phyloP scores from a whole-genome alignment of 1,140 invertebrate genomes.

The Tetramorium parvispinum region DNA sequence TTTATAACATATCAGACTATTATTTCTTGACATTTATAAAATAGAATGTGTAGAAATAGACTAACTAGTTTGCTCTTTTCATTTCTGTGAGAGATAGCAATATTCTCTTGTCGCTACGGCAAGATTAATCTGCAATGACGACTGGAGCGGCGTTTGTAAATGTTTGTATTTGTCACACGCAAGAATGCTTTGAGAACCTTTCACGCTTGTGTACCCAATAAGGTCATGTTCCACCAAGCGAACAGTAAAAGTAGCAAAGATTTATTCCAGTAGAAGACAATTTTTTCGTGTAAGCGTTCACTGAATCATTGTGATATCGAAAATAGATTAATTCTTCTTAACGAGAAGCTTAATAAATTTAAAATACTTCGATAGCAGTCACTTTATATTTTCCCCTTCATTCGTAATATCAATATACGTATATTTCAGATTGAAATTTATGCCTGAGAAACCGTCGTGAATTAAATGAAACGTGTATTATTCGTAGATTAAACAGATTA shows the following conservation, averaged over 20 bases:
- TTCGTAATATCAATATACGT: neutral
- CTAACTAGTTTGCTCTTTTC: constrained; percentile 31
- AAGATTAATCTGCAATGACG: constrained; percentile 70
- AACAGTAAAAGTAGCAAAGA: constrained; percentile 47
- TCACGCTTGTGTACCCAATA: constrained; percentile 53
- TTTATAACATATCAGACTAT: neutral
- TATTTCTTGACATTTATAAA: neutral
- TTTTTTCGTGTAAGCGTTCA: constrained; percentile 1
- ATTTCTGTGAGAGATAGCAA: constrained; percentile 30
- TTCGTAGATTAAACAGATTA: neutral
- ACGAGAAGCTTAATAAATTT: neutral
- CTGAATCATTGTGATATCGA: constrained; percentile 1
- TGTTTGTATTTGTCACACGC: constrained; percentile 81
- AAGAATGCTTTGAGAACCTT: constrained; percentile 72
- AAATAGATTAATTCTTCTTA: neutral
- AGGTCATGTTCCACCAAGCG: constrained; percentile 45
- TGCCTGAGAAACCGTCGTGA: neutral
- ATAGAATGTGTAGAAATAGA: neutral
- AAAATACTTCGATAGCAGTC: neutral
- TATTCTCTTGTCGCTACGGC: constrained; percentile 47
- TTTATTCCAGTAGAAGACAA: constrained; percentile 26
- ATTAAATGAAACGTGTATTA: neutral
- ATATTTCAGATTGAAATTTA: neutral
- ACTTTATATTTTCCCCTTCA: neutral
- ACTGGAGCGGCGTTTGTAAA: constrained; percentile 72